Evolutionary conservation across 2,113 vertebrate species (phyloP).

Genomic region (Myrmophylax atrothorax): DNA sequence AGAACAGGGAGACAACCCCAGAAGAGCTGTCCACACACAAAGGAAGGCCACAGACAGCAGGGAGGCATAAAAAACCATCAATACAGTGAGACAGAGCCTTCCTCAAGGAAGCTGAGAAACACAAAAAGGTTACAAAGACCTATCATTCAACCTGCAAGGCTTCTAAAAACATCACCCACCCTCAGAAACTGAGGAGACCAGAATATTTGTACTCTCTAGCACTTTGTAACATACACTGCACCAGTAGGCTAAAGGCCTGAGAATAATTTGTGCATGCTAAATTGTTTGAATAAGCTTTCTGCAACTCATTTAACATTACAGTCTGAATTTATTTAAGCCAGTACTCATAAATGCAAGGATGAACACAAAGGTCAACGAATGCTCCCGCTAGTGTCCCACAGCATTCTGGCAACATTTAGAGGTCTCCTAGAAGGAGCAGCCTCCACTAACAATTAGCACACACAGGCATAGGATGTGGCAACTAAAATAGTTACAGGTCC

Average conservation of each 20-base stretch:
- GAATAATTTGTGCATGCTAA: neutral
- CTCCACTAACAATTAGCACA: neutral
- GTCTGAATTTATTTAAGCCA: neutral
- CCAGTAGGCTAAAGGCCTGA: neutral
- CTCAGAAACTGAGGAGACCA: neutral
- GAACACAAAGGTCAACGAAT: neutral
- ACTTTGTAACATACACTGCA: neutral
- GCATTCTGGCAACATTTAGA: neutral
- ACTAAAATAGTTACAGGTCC: neutral
- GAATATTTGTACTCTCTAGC: neutral
- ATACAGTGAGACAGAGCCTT: neutral
- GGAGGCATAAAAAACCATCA: rapidly evolving
- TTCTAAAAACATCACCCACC: neutral
- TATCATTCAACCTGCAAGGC: neutral
- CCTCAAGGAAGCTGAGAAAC: neutral
- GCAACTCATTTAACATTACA: neutral
- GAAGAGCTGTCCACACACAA: neutral
- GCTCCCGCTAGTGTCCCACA: neutral
- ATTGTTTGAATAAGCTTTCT: neutral
- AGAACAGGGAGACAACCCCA: neutral
- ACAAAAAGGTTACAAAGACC: neutral
- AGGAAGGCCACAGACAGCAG: neutral
- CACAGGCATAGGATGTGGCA: neutral
- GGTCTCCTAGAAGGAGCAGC: neutral
- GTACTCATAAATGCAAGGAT: neutral